A percentile compares a stretch with the other conserved stretches of the same genome.
These are phyloP conservation scores for Mus spicilegus DNA, from an alignment of 2,113 vertebrate genomes.

Conservation along the genomic window DNA sequence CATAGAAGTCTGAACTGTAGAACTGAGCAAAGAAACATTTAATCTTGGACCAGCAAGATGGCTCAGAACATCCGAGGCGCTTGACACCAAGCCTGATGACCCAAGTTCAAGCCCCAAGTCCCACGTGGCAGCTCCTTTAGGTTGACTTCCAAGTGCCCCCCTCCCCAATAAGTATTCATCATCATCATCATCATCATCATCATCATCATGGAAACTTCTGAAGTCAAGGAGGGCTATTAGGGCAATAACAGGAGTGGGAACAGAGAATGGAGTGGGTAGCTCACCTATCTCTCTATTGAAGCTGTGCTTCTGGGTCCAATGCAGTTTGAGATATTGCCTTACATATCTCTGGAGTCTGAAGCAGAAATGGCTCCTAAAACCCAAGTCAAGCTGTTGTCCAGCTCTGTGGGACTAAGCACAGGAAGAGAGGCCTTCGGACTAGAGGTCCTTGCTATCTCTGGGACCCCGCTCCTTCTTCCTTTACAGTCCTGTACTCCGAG, in stretches of 20 bases:
- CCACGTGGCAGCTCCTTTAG: not conserved
- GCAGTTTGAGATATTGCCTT: not conserved
- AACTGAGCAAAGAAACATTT: constrained; percentile 9
- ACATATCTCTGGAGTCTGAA: not conserved
- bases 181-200: not conserved
- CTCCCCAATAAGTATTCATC: not conserved
- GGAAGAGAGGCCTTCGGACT: not conserved
- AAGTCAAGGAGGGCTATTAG: not conserved
- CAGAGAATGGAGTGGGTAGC: not conserved
- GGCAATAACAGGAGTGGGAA: not conserved
- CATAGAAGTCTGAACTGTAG: not conserved
- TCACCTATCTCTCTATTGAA: not conserved
- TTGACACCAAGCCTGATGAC: not conserved
- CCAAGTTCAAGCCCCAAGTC: not conserved
- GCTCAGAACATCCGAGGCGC: not conserved
- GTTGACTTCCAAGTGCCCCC: not conserved
- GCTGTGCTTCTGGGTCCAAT: not conserved
- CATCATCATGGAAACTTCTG: not conserved
- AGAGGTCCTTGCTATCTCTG: not conserved
- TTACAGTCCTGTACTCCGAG: constrained; percentile 95
- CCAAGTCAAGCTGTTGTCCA: not conserved
- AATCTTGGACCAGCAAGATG: not conserved
- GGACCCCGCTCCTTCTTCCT: not conserved
- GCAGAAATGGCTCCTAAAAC: not conserved
- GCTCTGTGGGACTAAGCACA: not conserved